Percentiles rank a stretch among this genome's conserved stretches.
Conservation (phyloP, 2,113 vertebrate species). For the Haemorhous mexicanus region DNA sequence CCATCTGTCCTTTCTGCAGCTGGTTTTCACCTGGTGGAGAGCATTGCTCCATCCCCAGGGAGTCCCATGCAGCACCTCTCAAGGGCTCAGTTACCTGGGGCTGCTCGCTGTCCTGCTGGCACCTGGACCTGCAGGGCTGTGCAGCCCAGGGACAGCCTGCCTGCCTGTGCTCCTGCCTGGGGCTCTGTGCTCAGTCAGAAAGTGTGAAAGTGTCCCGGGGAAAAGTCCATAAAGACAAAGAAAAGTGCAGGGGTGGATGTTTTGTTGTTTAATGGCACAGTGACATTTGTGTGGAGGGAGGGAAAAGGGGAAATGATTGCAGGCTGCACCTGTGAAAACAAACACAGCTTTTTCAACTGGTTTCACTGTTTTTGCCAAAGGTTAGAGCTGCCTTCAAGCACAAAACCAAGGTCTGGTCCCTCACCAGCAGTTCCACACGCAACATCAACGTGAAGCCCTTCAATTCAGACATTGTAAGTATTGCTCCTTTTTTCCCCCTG, state of each 20-base stretch:
- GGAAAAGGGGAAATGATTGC: neutral
- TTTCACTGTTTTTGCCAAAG: constrained; percentile 56
- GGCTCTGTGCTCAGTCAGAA: neutral
- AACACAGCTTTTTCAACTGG: neutral
- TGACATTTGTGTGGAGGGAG: neutral
- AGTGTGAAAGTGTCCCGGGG: neutral
- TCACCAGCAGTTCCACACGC: constrained; percentile 89
- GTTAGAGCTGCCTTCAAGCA: constrained; percentile 98
- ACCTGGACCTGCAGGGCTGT: rapidly evolving
- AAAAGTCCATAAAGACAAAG: neutral
- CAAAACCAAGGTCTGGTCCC: constrained; percentile 98
- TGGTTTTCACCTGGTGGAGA: neutral
- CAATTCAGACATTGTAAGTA: constrained; percentile 93
- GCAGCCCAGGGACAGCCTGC: neutral
- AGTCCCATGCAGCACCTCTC: neutral
- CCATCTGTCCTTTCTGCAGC: neutral
- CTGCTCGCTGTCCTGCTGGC: neutral
- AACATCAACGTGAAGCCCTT: constrained; percentile 88
- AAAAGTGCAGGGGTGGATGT: neutral
- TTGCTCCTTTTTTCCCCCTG: neutral
- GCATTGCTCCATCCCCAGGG: neutral
- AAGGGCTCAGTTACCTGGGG: neutral
- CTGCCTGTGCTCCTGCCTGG: rapidly evolving
- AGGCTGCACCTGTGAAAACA: neutral
- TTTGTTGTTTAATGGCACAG: neutral